A percentile compares a stretch with the other conserved stretches of the same genome.
Conservation (phyloP, 2,113 vertebrate species). For the Eudyptes chrysolophus region DNA sequence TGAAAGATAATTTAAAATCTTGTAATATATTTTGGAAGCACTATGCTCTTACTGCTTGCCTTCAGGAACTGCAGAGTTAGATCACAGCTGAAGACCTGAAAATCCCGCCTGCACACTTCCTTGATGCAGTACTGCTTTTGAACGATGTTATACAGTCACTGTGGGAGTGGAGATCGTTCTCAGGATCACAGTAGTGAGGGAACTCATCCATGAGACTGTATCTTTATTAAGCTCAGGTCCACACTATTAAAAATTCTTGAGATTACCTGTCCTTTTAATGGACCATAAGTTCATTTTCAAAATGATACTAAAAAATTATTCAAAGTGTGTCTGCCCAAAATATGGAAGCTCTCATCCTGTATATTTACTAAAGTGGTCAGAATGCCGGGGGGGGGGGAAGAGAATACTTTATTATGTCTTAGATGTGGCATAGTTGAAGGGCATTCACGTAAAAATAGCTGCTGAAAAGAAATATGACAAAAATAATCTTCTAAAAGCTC, state of each 20-base stretch:
- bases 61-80: neutral
- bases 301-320: neutral
- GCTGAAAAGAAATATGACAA: conserved; percentile 2
- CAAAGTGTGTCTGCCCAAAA: neutral
- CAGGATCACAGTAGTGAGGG: neutral
- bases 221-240: conserved; percentile 34
- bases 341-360: neutral
- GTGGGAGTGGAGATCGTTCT: conserved; percentile 19
- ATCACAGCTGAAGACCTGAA: neutral
- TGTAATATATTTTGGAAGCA: neutral
- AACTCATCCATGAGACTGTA: conserved; percentile 2
- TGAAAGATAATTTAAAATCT: neutral
- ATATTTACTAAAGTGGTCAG: neutral
- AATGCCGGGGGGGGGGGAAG: neutral
- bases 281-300: conserved; percentile 4
- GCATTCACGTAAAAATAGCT: neutral
- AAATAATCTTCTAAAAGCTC: conserved; percentile 33
- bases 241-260: conserved; percentile 22
- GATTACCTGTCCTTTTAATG: conserved; percentile 15
- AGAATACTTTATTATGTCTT: neutral
- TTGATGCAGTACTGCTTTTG: neutral
- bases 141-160: neutral
- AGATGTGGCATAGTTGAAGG: neutral
- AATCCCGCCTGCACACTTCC: neutral
- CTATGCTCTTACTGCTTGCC: neutral